Evolutionary conservation across 2,113 vertebrate genomes (phyloP), one percentile per base, ranked within the genome.

Genomic region (Spilogale gracilis): DNA sequence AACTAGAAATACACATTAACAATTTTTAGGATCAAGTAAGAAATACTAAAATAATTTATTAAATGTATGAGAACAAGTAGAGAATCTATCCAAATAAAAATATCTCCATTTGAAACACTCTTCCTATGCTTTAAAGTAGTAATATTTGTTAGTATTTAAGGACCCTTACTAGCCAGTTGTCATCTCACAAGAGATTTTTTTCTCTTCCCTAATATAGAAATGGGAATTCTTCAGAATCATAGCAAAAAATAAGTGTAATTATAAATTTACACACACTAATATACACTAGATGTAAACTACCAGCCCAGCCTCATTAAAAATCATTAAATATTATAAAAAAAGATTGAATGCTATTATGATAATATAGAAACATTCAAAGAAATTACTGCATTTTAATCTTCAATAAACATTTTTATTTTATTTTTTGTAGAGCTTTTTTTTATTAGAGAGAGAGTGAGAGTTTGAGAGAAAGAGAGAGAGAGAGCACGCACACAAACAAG

Each of bases 21-120:
- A 69, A 48, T 61, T 69, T 61, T 82, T n/a, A 12, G 21, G 7
- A 69, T 45, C 1, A 61, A 63, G 50, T 86, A 17, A 88, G 21
- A 88, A 87, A 32, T 78, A 88, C 13, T 91, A 63, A 82, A 91
- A 91, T 69, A 38, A 87, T 74, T 45, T 89, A 79, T 85, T 71
- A 83, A 48, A 43, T 56, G 11, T 50, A 25, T 88, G 50, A 83
- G 91, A 38, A 54, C 4, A 88, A 95, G n/a, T 45, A 78, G 5
- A 60, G 50, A 69, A 76, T 50, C 11, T n/a, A 54, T 82, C 16
- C 48, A 69, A 65, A 69, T 73, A 61, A 52, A 78, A 71, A 21
- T 1, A 67, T 67, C 16, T 48, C 78, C 60, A 38, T 52, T 48
- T 74, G 67, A 52, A 78, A 60, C 30, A 74, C n/a, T 86, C 11